phyloP scores from a whole-genome alignment of 2,113 vertebrate species.

The Cynoglossus semilaevis region DNA sequence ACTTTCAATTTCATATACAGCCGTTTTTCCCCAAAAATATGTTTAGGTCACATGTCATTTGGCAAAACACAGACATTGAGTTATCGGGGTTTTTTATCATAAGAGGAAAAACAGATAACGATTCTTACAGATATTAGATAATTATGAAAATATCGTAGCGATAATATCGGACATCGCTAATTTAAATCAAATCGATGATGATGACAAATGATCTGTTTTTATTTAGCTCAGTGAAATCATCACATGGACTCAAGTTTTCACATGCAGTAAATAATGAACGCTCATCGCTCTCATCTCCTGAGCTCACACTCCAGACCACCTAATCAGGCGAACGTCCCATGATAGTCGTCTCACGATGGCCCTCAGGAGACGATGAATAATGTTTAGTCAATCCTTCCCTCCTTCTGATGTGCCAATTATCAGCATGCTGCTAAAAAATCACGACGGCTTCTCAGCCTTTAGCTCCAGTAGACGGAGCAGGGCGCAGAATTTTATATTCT shows the following conservation, averaged over 20 bases:
- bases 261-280: slow-evolving; percentile 40
- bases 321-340: slow-evolving; percentile 48
- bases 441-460: slow-evolving; percentile 1
- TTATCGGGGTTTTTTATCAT: no score
- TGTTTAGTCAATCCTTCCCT: slow-evolving; percentile 32
- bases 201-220: background rate
- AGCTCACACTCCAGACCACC: slow-evolving; percentile 25
- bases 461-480: no score
- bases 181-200: background rate
- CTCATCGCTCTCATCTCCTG: slow-evolving; percentile 17
- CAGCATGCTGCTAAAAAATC: slow-evolving; percentile 18
- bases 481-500: no score
- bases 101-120: background rate
- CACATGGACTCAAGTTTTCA: slow-evolving; percentile 20
- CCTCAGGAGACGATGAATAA: slow-evolving; percentile 47
- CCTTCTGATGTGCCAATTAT: slow-evolving; percentile 27
- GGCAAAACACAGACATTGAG: no score
- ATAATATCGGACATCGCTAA: no score
- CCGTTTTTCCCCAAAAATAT: no score
- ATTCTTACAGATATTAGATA: no score
- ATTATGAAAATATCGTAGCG: no score
- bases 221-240: background rate
- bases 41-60: no score
- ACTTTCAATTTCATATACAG: no score
- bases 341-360: slow-evolving; percentile 34